phyloP scores from a whole-genome alignment of 2,888 invertebrate genomes.

The Tachina lurida region DNA sequence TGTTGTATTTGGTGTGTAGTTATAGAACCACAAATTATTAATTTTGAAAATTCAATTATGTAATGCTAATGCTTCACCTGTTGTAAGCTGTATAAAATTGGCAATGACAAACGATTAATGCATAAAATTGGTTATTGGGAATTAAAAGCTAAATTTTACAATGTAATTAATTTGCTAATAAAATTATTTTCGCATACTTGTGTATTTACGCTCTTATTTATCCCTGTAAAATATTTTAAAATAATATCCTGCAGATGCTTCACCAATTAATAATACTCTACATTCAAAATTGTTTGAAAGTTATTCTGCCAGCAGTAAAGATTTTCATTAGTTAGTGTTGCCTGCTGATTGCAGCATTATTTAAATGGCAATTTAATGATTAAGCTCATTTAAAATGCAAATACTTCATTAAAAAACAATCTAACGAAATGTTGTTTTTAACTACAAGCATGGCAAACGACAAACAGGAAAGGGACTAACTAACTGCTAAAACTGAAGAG shows the following conservation, averaged over 20 bases:
- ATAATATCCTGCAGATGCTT: background rate
- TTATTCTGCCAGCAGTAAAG: slow-evolving; percentile 18
- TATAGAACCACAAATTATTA: background rate
- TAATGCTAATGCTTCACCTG: background rate
- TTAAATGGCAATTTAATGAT: slow-evolving; percentile 65
- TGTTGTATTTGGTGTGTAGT: too few species aligned
- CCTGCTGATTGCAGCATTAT: slow-evolving; percentile 59
- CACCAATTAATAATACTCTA: background rate
- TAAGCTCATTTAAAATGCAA: slow-evolving; percentile 66
- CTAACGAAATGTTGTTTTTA: background rate
- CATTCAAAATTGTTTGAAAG: slow-evolving; percentile 20
- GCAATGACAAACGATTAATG: background rate
- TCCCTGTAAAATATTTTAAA: background rate
- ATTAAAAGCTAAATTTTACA: background rate
- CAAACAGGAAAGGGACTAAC: background rate
- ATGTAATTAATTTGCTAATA: background rate
- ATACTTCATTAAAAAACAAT: slow-evolving; percentile 67
- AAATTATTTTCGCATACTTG: background rate
- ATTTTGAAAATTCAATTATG: background rate
- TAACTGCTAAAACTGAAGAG: background rate
- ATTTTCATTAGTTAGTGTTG: slow-evolving; percentile 1
- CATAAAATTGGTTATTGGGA: background rate
- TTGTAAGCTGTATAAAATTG: background rate
- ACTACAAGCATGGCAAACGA: background rate
- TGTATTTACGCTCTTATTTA: background rate